Conservation (phyloP, 2,113 vertebrate species). For the Sitta europaea region DNA sequence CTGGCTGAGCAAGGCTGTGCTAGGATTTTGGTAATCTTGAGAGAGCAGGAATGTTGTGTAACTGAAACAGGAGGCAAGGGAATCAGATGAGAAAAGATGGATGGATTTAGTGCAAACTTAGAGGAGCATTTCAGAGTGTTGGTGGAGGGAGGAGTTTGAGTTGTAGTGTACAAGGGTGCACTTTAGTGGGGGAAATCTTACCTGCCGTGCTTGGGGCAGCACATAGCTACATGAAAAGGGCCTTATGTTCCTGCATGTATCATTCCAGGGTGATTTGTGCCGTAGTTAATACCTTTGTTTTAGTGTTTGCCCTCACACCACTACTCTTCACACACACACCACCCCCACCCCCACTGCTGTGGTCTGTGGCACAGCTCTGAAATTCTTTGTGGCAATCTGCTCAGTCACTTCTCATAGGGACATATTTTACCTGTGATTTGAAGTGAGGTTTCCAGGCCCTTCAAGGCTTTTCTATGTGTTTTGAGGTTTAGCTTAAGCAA, state of each 20-base stretch:
- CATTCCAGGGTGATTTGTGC: not conserved
- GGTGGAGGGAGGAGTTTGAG: not conserved
- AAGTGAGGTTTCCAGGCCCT: not conserved
- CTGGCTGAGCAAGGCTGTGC: not conserved
- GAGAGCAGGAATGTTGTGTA: not conserved
- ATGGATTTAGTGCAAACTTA: not conserved
- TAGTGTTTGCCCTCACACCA: not conserved
- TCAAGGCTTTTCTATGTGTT: not conserved
- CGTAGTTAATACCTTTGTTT: not conserved
- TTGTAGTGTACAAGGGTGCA: not conserved
- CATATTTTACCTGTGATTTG: not conserved
- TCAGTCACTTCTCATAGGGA: not conserved
- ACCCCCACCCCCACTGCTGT: not conserved
- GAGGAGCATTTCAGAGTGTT: not conserved
- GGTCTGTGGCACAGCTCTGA: not conserved
- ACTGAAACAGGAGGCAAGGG: not conserved
- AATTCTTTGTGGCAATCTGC: not conserved
- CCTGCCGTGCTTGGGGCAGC: accelerated
- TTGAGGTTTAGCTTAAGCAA: not conserved
- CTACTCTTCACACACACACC: not conserved
- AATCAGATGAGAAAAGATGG: not conserved
- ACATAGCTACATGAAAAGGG: not conserved
- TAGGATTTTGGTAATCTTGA: not conserved
- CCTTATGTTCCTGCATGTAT: not conserved
- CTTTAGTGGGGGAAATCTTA: not conserved